A percentile compares a stretch with the other conserved stretches of the same genome.
phyloP scores from a whole-genome alignment of 2,113 vertebrate genomes.

The Halichoeres trimaculatus region DNA sequence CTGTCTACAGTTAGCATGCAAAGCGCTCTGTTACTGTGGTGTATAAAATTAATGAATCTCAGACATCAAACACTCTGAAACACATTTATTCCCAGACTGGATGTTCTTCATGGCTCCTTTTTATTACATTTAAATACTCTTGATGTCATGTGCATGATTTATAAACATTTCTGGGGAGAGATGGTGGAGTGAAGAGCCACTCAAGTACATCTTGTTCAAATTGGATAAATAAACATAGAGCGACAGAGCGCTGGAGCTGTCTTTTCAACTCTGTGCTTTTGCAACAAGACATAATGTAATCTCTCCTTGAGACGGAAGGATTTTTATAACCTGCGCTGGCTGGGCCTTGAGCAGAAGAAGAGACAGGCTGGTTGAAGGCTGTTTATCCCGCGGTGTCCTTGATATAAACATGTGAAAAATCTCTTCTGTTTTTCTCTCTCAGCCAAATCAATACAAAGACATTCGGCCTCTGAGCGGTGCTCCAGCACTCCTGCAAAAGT shows the following conservation, averaged over 20 bases:
- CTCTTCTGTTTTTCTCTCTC: slow-evolving; percentile 71
- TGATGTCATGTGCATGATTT: background rate
- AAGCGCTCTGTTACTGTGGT: background rate
- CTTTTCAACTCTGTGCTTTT: slow-evolving; percentile 74
- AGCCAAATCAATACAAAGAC: slow-evolving; percentile 80
- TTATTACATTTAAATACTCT: background rate
- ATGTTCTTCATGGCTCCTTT: background rate
- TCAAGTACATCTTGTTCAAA: slow-evolving; percentile 44
- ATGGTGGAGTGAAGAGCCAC: slow-evolving; percentile 18
- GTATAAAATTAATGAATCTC: background rate
- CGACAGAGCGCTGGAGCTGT: slow-evolving; percentile 44
- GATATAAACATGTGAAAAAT: slow-evolving; percentile 84
- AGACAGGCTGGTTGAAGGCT: slow-evolving; percentile 79
- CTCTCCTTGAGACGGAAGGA: slow-evolving; percentile 80
- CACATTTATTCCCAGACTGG: too few relatives aligned
- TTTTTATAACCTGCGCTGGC: slow-evolving; percentile 79
- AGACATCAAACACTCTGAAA: background rate
- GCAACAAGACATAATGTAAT: slow-evolving; percentile 81
- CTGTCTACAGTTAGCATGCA: background rate
- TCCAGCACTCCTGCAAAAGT: slow-evolving; percentile 61
- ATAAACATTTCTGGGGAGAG: background rate
- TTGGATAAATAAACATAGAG: slow-evolving; percentile 57
- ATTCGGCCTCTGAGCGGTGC: slow-evolving; percentile 73
- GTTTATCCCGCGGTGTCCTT: slow-evolving; percentile 78
- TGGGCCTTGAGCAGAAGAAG: slow-evolving; percentile 76